Evolutionary conservation across 2,797 vertebrate species (phyloP).

Genomic region (Chiloscyllium punctatum): DNA sequence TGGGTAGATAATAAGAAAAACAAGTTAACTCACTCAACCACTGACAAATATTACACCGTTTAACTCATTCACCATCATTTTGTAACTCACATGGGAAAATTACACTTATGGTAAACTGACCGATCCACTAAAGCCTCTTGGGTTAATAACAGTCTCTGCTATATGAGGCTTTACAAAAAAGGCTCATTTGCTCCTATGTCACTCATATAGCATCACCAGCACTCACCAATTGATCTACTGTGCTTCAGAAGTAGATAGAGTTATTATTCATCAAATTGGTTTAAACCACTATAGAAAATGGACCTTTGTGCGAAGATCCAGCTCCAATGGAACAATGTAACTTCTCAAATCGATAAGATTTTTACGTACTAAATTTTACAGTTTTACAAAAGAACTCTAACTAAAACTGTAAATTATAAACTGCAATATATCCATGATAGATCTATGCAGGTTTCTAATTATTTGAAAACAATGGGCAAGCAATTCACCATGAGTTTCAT

Average conservation of each 20-base stretch:
- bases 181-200: too few species aligned
- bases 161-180: neutral
- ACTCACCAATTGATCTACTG: neutral
- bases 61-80: too few species aligned
- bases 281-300: neutral
- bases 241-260: neutral
- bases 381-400: neutral
- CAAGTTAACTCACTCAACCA: too few species aligned
- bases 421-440: neutral
- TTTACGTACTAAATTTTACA: neutral
- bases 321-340: neutral
- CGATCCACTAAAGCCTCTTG: neutral
- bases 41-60: too few species aligned
- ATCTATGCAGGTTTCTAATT: neutral
- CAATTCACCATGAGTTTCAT: neutral
- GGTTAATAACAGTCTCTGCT: neutral
- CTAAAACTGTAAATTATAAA: neutral
- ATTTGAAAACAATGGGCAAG: neutral
- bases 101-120: neutral
- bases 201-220: neutral
- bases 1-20: too few species aligned
- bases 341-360: neutral
- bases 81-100: too few species aligned
- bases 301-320: neutral
- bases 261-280: neutral